phyloP scores from a whole-genome alignment of 2,113 vertebrate species.

The Andinoacara biseriatus region DNA sequence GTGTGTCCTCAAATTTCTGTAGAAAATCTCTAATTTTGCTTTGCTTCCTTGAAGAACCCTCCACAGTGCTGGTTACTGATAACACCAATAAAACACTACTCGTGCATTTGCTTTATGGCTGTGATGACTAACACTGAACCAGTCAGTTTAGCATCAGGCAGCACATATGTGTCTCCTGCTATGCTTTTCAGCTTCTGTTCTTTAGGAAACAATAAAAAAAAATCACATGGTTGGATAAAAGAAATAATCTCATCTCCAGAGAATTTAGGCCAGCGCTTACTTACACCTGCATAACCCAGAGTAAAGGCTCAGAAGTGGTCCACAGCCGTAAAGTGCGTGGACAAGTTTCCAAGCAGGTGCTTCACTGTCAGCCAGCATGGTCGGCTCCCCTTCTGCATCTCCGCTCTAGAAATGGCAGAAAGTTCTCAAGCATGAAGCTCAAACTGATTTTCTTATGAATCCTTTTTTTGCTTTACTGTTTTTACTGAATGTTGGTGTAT shows the following conservation, averaged over 20 bases:
- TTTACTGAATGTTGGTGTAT: background rate
- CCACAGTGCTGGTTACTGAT: background rate
- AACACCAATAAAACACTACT: conserved; percentile 16
- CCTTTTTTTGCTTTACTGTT: background rate
- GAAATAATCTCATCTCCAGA: background rate
- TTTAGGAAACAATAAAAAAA: background rate
- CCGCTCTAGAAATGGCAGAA: background rate
- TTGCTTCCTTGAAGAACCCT: background rate
- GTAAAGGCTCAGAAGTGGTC: background rate
- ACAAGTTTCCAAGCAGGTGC: conserved; percentile 31
- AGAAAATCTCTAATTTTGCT: background rate
- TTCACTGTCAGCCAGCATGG: conserved; percentile 7
- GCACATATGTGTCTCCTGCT: background rate
- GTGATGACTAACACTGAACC: background rate
- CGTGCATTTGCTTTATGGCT: conserved; percentile 26
- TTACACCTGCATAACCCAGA: background rate
- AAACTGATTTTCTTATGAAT: background rate
- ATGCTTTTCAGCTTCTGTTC: background rate
- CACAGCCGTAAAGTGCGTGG: background rate
- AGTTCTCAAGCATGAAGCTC: background rate
- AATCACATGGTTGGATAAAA: background rate
- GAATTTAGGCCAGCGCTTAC: background rate
- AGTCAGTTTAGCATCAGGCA: background rate
- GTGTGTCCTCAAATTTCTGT: background rate
- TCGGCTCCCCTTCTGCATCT: background rate